phyloP scores from a whole-genome alignment of 2,888 invertebrate species.

The Hipparchia semele region DNA sequence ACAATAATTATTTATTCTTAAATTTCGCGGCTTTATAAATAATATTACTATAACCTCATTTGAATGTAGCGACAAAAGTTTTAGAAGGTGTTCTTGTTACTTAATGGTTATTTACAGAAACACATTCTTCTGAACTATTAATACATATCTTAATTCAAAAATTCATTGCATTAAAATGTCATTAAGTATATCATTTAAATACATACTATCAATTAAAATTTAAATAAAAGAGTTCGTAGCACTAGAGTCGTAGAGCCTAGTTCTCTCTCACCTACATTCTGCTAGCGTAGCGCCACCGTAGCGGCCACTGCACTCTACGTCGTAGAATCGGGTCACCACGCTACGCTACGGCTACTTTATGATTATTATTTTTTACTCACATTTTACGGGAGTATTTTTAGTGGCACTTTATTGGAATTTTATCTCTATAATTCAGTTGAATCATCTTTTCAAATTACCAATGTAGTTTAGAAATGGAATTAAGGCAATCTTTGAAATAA shows the following conservation, averaged over 20 bases:
- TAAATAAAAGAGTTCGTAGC: slow-evolving; percentile 17
- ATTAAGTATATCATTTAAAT: slow-evolving; percentile 9
- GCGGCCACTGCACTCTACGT: slow-evolving; percentile 74
- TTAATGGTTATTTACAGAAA: too few relatives aligned
- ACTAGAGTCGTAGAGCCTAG: slow-evolving; percentile 40
- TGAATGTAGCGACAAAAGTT: too few relatives aligned
- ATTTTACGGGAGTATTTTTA: slow-evolving; percentile 27
- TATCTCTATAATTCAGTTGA: slow-evolving; percentile 11
- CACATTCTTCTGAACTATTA: too few relatives aligned
- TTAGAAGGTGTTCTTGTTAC: too few relatives aligned
- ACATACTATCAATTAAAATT: slow-evolving; percentile 6
- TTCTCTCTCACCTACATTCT: slow-evolving; percentile 46
- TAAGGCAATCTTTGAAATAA: background rate
- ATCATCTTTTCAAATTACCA: background rate
- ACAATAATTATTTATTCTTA: too few relatives aligned
- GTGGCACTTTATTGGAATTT: slow-evolving; percentile 15
- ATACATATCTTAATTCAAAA: too few relatives aligned
- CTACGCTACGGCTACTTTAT: slow-evolving; percentile 46
- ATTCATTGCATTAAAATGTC: background rate
- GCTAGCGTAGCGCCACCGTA: slow-evolving; percentile 52
- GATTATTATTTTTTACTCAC: slow-evolving; percentile 37
- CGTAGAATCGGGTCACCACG: slow-evolving; percentile 73
- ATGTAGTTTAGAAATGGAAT: background rate
- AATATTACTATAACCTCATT: background rate
- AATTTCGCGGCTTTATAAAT: too few relatives aligned